A percentile compares a stretch with the other conserved stretches of the same genome.
These are phyloP conservation scores for Malurus elegans DNA, from an alignment of 2,113 vertebrate species.

Conservation along the genomic window DNA sequence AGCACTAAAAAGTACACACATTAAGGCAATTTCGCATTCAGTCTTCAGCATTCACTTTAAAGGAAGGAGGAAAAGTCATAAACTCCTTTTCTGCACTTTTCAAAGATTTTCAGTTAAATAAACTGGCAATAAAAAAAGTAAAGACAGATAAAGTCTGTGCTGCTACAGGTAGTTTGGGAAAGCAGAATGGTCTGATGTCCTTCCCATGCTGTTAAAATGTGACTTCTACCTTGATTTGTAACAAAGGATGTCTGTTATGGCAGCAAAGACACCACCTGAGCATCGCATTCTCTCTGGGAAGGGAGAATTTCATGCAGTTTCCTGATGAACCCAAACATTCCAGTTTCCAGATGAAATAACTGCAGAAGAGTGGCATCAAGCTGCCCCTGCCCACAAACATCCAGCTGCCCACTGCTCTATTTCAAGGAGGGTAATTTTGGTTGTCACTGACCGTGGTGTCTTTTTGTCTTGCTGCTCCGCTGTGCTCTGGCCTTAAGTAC, in stretches of 20 bases:
- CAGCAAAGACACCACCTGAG: not conserved
- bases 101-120: not conserved
- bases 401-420: not conserved
- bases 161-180: not conserved
- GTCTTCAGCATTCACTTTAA: not conserved
- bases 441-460: constrained; percentile 77
- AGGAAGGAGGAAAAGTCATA: not conserved
- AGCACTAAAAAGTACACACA: not conserved
- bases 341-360: not conserved
- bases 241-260: not conserved
- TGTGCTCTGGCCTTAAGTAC: constrained; percentile 88
- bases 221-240: not conserved
- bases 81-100: not conserved
- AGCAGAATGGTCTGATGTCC: not conserved
- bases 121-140: not conserved
- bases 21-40: not conserved
- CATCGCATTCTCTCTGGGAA: not conserved
- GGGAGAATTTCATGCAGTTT: not conserved
- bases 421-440: constrained; percentile 31
- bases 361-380: not conserved
- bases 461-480: constrained; percentile 80
- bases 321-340: not conserved
- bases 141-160: not conserved
- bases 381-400: not conserved
- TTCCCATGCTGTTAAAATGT: not conserved